Base-by-base conservation (phyloP, 2,113 vertebrate species). In the Ammospiza nelsoni region DNA sequence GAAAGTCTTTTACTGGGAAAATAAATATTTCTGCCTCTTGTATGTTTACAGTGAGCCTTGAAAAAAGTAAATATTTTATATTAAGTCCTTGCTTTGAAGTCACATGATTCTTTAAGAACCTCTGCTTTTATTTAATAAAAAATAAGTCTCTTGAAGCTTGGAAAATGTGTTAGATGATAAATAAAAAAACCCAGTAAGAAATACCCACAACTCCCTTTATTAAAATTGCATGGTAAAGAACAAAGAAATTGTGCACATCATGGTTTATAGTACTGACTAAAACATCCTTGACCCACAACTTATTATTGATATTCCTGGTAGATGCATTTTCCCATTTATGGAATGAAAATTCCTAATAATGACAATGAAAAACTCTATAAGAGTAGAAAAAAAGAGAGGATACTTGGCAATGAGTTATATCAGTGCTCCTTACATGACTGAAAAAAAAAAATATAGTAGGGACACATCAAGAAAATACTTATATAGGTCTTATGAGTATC, bases 51-150 rank as follows among this genome's bases (percentile, higher is more conserved):
- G 22, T 33, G 20, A 85, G 15, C 46, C 39, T 84, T 90, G 59
- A 69, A 89, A 89, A 84, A 89, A 25, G 4, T 81, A 75, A 63
- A 77, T 74, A 84, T 84, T 96, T 79, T 79, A 43, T 68, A 25
- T 63, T 41, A 67, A 82, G 22, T 46, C 23, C 28, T 62, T 84
- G 9, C 28, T 84, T 61, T 72, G 71, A 76, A 75, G 35, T 61
- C 54, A 67, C 29, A 43, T 20, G 33, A 52, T 92, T 78, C 9
- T 62, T 89, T 75, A 67, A 84, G 35, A 68, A 84, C 3, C 7
- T 57, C 58, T 61, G 19, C 4, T 91, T 91, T 87, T 84, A 87
- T 87, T 78, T 75, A 84, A 86, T 88, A 88, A 92, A 94, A 90
- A 79, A 69, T 51, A 82, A 48, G 13, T 69, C 76, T 73, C 41